phyloP scores from a whole-genome alignment of 2,113 vertebrate genomes.

The Burhinus oedicnemus region DNA sequence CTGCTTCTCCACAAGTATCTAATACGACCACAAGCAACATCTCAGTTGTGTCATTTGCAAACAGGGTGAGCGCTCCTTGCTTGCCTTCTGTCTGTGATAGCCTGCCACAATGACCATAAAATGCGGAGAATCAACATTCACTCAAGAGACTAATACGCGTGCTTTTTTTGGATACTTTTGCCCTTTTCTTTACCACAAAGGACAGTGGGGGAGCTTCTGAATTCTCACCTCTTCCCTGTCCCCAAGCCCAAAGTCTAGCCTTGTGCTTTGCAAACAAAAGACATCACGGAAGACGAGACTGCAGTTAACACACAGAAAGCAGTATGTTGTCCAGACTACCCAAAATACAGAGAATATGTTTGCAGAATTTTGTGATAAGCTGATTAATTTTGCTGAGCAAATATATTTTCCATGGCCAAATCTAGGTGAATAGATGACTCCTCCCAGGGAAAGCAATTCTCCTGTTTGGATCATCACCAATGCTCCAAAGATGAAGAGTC shows the following conservation, averaged over 20 bases:
- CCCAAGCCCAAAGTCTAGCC: neutral
- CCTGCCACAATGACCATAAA: accelerated
- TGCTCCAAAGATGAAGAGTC: neutral
- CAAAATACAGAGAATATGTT: neutral
- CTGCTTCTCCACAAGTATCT: slow-evolving; percentile 53
- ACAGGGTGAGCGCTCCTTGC: neutral
- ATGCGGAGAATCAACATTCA: neutral
- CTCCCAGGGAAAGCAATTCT: slow-evolving; percentile 37
- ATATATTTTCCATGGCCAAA: slow-evolving; percentile 29
- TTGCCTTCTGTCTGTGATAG: neutral
- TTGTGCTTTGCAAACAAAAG: neutral
- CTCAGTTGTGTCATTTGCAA: neutral
- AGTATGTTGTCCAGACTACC: slow-evolving; percentile 27
- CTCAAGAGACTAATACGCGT: accelerated
- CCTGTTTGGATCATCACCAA: slow-evolving; percentile 29
- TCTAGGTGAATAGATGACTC: slow-evolving; percentile 45
- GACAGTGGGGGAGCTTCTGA: neutral
- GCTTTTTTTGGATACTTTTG: neutral
- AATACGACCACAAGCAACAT: slow-evolving; percentile 43
- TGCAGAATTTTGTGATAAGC: slow-evolving; percentile 21
- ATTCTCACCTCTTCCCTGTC: neutral
- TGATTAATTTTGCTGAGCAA: slow-evolving; percentile 48
- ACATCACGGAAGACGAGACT: neutral
- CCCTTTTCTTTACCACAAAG: neutral
- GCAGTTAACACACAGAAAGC: neutral